phyloP scores from a whole-genome alignment of 1,140 invertebrate genomes.

The Sesamia nonagrioides region DNA sequence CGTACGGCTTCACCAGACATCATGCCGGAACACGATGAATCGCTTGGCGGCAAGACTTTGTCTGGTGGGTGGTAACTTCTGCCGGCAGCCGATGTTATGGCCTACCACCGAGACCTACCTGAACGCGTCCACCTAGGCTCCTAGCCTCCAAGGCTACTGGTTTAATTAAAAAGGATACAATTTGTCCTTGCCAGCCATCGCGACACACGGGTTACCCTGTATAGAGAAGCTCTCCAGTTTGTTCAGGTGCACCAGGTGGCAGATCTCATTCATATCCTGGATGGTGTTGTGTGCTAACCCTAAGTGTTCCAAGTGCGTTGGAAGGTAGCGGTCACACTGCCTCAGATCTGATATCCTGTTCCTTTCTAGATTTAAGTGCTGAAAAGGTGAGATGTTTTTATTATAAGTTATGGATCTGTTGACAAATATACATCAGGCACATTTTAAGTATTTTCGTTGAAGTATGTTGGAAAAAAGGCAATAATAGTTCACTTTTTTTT shows the following conservation, averaged over 20 bases:
- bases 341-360: constrained; percentile 94
- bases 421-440: too few relatives aligned
- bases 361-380: constrained; percentile 95
- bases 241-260: constrained; percentile 92
- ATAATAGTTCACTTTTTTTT: too few relatives aligned
- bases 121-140: not conserved
- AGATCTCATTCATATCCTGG: constrained; percentile 95
- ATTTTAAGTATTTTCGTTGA: too few relatives aligned
- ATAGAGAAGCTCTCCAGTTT: constrained; percentile 94
- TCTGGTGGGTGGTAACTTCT: too few relatives aligned
- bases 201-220: constrained; percentile 95
- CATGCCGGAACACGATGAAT: too few relatives aligned
- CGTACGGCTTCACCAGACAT: too few relatives aligned
- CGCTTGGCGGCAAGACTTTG: too few relatives aligned
- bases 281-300: constrained; percentile 95
- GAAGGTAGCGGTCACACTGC: constrained; percentile 94
- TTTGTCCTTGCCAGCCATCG: constrained; percentile 89
- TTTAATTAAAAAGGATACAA: constrained; percentile 89
- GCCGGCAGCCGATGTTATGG: too few relatives aligned
- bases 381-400: constrained; percentile 70
- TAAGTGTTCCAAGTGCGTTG: constrained; percentile 91
- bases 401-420: too few relatives aligned
- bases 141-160: not conserved
- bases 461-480: too few relatives aligned
- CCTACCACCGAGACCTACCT: too few relatives aligned